These are phyloP conservation scores for Agrochola circellaris DNA, from an alignment of 2,888 invertebrate genomes.

Conservation along the genomic window DNA sequence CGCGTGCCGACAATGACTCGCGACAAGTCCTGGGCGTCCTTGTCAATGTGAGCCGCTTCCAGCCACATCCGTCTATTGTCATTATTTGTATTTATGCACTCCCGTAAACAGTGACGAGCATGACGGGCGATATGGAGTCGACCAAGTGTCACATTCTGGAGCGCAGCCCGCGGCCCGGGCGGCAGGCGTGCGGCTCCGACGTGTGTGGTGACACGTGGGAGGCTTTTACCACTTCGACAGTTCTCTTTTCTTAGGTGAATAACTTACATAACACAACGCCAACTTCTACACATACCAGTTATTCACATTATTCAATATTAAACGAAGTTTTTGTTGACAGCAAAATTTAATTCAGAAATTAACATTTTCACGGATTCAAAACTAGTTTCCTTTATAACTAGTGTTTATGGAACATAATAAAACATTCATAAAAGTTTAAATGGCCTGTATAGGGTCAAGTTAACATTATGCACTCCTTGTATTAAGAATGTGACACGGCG, in stretches of 20 bases:
- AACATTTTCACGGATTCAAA: slow-evolving; percentile 79
- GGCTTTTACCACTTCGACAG: slow-evolving; percentile 73
- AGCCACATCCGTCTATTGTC: slow-evolving; percentile 91
- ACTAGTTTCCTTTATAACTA: slow-evolving; percentile 78
- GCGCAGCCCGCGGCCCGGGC: slow-evolving; percentile 28
- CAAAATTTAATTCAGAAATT: slow-evolving; percentile 69
- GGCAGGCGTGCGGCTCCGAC: slow-evolving; percentile 61
- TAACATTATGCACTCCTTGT: slow-evolving; percentile 86
- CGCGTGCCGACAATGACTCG: slow-evolving; percentile 87
- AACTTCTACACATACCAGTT: slow-evolving; percentile 67
- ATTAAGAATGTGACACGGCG: slow-evolving; percentile 85
- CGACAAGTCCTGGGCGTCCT: slow-evolving; percentile 90
- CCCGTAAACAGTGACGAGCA: slow-evolving; percentile 84
- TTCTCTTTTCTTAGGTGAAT: slow-evolving; percentile 62
- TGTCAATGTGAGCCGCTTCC: slow-evolving; percentile 91
- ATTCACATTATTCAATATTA: slow-evolving; percentile 54
- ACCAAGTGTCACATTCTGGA: slow-evolving; percentile 62
- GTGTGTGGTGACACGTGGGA: slow-evolving; percentile 82
- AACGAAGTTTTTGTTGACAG: slow-evolving; percentile 60
- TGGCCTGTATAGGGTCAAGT: slow-evolving; percentile 86
- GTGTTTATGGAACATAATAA: slow-evolving; percentile 84
- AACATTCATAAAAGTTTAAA: slow-evolving; percentile 83
- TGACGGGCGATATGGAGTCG: slow-evolving; percentile 75
- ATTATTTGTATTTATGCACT: slow-evolving; percentile 88
- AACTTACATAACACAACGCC: slow-evolving; percentile 53